A percentile compares a stretch with the other conserved stretches of the same genome.
These are phyloP conservation scores for Macrobrachium rosenbergii DNA, from an alignment of 1,140 invertebrate genomes.

Conservation along the genomic window DNA sequence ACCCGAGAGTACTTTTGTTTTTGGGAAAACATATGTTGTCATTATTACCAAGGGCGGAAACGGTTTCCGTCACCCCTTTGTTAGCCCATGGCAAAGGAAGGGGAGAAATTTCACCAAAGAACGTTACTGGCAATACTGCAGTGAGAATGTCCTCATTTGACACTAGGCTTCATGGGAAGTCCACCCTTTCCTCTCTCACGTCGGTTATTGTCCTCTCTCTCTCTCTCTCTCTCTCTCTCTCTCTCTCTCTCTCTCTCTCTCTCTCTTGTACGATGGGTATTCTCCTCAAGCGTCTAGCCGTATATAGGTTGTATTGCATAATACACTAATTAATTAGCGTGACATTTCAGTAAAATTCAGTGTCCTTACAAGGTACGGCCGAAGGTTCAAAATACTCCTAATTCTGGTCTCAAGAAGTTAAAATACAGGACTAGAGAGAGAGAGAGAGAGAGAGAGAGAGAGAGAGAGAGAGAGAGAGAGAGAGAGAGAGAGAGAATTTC, in stretches of 20 bases:
- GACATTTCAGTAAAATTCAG: too few relatives aligned
- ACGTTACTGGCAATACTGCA: background rate
- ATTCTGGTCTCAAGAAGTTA: background rate
- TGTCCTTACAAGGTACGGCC: too few relatives aligned
- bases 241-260: constrained; percentile 8
- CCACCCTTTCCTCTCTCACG: background rate
- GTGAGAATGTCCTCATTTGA: background rate
- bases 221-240: constrained; percentile 10
- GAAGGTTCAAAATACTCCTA: too few relatives aligned
- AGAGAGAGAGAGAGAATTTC: too few relatives aligned
- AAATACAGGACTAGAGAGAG: background rate
- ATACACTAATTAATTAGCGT: too few relatives aligned
- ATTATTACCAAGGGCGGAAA: background rate
- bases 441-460: constrained; percentile 36
- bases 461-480: constrained; percentile 15
- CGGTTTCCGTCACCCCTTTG: background rate
- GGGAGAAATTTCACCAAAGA: too few relatives aligned
- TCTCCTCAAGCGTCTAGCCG: background rate
- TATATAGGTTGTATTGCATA: background rate
- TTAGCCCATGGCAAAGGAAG: too few relatives aligned
- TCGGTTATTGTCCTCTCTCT: background rate
- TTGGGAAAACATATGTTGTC: background rate
- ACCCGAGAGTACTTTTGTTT: background rate
- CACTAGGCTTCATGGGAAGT: background rate
- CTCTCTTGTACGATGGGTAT: background rate